A percentile compares a stretch with the other conserved stretches of the same genome.
Conservation (phyloP, 2,888 invertebrate species). For the Chalcis sispes region DNA sequence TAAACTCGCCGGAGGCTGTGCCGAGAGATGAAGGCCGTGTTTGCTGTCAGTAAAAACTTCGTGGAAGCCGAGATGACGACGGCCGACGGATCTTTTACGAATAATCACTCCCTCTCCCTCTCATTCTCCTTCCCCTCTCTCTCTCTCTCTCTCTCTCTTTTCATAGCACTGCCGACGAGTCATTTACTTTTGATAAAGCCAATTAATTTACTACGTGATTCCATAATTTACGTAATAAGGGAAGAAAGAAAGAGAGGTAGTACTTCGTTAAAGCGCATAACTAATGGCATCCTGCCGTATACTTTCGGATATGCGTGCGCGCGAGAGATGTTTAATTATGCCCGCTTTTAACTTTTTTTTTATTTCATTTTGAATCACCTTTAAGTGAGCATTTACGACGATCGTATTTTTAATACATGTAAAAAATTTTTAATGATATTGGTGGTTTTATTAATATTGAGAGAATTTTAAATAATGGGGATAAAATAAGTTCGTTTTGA, state of each 20-base stretch:
- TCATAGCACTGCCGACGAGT: background rate
- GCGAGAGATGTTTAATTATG: background rate
- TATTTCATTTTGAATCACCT: too few species aligned
- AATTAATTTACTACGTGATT: slow-evolving; percentile 51
- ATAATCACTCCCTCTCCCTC: slow-evolving; percentile 27
- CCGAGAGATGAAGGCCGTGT: slow-evolving; percentile 68
- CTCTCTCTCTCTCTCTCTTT: background rate
- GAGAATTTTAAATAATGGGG: background rate
- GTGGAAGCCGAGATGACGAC: slow-evolving; percentile 35
- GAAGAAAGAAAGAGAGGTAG: background rate
- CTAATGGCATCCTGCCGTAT: slow-evolving; percentile 1
- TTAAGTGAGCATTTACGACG: background rate
- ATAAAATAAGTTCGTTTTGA: slow-evolving; percentile 2
- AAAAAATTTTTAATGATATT: too few species aligned
- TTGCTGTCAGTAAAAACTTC: slow-evolving; percentile 72
- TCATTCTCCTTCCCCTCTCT: background rate
- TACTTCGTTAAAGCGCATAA: slow-evolving; percentile 8
- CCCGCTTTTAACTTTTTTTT: background rate
- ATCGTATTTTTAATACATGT: too few species aligned
- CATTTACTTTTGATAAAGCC: slow-evolving; percentile 47
- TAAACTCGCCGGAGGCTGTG: slow-evolving; percentile 66
- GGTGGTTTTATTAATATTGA: too few species aligned
- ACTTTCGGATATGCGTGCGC: background rate
- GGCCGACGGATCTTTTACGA: slow-evolving; percentile 44
- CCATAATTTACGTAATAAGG: slow-evolving; percentile 44